phyloP scores from a whole-genome alignment of 1,140 invertebrate species.

The Micrasema minimum region DNA sequence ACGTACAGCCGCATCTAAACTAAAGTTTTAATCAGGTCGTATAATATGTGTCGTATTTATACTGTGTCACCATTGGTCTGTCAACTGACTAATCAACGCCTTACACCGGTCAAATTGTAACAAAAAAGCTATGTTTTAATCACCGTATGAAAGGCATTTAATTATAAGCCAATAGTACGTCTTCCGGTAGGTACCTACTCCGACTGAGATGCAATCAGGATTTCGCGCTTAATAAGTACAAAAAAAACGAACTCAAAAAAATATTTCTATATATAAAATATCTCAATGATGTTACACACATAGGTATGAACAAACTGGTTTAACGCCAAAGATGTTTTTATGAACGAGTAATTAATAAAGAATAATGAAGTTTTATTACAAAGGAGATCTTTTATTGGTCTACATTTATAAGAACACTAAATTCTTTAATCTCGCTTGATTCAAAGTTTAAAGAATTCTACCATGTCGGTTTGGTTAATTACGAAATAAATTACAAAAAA shows the following conservation, averaged over 20 bases:
- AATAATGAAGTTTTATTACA: conserved; percentile 17
- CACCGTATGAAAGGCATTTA: conserved; percentile 24
- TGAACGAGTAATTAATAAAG: conserved; percentile 18
- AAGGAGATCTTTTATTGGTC: conserved; percentile 8
- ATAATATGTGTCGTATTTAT: too few relatives aligned
- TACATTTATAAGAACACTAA: conserved; percentile 6
- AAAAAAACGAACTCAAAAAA: neutral
- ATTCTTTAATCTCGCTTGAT: neutral
- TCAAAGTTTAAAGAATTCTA: neutral
- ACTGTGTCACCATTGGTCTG: too few relatives aligned
- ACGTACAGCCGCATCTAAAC: too few relatives aligned
- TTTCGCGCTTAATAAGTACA: conserved; percentile 28
- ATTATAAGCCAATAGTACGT: conserved; percentile 35
- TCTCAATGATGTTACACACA: neutral
- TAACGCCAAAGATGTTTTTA: neutral
- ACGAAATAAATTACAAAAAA: neutral
- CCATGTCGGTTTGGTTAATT: neutral
- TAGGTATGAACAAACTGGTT: conserved; percentile 4
- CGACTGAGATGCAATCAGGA: conserved; percentile 37
- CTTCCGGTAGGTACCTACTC: conserved; percentile 36
- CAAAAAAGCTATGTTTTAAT: conserved; percentile 21
- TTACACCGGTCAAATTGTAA: neutral
- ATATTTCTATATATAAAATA: conserved; percentile 5
- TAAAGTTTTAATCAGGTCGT: too few relatives aligned
- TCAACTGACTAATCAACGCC: neutral